These are phyloP conservation scores for Marcusenius ussheri DNA, from an alignment of 2,113 vertebrate species.

Conservation along the genomic window DNA sequence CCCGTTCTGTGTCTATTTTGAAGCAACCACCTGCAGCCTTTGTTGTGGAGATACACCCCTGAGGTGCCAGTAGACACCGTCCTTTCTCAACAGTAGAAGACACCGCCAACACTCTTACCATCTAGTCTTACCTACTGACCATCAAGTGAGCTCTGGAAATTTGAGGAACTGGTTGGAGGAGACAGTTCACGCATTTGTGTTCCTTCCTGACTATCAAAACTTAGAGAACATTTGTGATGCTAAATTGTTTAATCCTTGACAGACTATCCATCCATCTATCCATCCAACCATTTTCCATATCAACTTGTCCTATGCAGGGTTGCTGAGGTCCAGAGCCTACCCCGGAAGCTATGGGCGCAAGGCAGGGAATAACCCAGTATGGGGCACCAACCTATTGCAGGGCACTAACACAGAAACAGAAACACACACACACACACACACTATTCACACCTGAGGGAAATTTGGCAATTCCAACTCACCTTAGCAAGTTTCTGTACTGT, in stretches of 20 bases:
- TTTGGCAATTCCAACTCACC: no score
- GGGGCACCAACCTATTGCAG: no score
- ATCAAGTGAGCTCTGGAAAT: neutral
- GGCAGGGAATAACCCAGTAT: no score
- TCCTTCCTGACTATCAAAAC: neutral
- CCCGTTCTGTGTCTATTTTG: neutral
- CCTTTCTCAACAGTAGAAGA: neutral
- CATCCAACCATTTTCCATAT: no score
- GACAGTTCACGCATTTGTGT: neutral
- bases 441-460: no score
- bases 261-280: neutral
- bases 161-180: neutral
- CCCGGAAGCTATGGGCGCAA: no score
- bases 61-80: neutral
- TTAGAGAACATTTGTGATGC: neutral
- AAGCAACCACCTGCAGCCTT: neutral
- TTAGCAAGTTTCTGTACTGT: no score
- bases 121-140: neutral
- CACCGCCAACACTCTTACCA: neutral
- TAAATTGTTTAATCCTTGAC: neutral
- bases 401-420: no score
- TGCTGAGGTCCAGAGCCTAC: no score
- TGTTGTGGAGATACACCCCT: neutral
- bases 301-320: no score
- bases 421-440: no score